A percentile compares a stretch with the other conserved stretches of the same genome.
Evolutionary conservation across 2,113 vertebrate species (phyloP).

Genomic region (Nicator chloris): DNA sequence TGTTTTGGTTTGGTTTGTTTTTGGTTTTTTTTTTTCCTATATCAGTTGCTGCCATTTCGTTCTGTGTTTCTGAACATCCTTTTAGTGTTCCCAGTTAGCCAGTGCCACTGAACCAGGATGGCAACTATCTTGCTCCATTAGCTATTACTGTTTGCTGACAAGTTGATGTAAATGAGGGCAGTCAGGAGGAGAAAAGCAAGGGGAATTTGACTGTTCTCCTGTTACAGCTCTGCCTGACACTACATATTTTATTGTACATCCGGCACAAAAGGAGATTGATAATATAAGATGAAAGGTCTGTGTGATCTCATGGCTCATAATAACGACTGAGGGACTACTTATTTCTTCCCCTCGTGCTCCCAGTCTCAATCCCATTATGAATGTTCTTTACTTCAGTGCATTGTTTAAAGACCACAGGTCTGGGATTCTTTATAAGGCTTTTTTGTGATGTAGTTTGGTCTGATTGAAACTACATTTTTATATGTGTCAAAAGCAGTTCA

Average conservation of each 20-base stretch:
- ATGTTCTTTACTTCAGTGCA: conserved; percentile 29
- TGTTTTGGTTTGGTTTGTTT: no score
- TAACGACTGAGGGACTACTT: not conserved
- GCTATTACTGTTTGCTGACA: conserved; percentile 24
- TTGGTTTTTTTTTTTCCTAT: not conserved
- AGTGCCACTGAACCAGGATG: conserved; percentile 1
- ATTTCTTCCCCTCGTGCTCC: not conserved
- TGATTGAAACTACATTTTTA: conserved; percentile 79
- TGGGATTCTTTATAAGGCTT: conserved; percentile 54
- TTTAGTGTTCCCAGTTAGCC: not conserved
- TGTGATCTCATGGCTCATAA: conserved; percentile 41
- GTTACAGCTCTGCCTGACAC: not conserved
- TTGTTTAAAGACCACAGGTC: conserved; percentile 53
- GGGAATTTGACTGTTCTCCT: conserved; percentile 1
- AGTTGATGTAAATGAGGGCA: conserved; percentile 10
- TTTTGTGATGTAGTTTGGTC: conserved; percentile 50
- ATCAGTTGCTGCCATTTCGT: not conserved
- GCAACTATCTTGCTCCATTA: conserved; percentile 17
- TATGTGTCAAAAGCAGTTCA: conserved; percentile 74
- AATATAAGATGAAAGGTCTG: conserved; percentile 47
- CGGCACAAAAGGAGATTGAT: conserved; percentile 3
- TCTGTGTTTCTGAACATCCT: not conserved
- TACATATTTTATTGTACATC: conserved; percentile 17
- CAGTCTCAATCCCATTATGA: not conserved
- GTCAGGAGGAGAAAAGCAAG: conserved; percentile 18